These are phyloP conservation scores for Drosophila ironensis DNA, from an alignment of 1,140 invertebrate species.

Conservation along the genomic window DNA sequence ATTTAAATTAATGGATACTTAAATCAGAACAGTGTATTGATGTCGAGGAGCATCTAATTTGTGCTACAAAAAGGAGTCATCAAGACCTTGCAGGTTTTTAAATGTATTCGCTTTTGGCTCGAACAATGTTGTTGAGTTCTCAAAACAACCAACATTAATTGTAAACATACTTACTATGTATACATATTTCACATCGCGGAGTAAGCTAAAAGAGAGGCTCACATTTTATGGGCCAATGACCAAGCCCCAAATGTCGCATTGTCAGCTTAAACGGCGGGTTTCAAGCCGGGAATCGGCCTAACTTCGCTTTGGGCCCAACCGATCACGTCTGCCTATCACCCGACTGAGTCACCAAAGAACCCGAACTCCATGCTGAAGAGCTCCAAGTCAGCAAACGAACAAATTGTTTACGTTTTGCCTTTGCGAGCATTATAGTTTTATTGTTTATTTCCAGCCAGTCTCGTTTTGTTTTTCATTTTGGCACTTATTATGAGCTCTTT, in stretches of 20 bases:
- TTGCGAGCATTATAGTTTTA: conserved; percentile 30
- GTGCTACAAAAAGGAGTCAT: too few relatives aligned
- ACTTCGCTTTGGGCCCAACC: conserved; percentile 18
- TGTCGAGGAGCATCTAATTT: too few relatives aligned
- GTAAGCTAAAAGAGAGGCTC: neutral
- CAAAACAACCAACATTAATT: neutral
- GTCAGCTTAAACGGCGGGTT: conserved; percentile 6
- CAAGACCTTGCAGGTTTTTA: too few relatives aligned
- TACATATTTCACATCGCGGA: neutral
- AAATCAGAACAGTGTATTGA: too few relatives aligned
- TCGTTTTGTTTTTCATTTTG: conserved; percentile 28
- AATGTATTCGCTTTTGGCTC: neutral
- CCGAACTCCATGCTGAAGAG: conserved; percentile 20
- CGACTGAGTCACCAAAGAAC: conserved; percentile 16
- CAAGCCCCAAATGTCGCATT: conserved; percentile 9
- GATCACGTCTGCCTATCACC: conserved; percentile 27
- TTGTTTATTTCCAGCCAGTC: conserved; percentile 27
- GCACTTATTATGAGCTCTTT: conserved; percentile 58
- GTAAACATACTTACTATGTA: too few relatives aligned
- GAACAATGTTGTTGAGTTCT: neutral
- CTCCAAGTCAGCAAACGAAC: conserved; percentile 32
- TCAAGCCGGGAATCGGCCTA: neutral
- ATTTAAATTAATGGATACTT: too few relatives aligned
- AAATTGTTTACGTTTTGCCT: conserved; percentile 52
- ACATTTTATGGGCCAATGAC: neutral